phyloP scores from a whole-genome alignment of 2,797 vertebrate species.

The Strix occidentalis region DNA sequence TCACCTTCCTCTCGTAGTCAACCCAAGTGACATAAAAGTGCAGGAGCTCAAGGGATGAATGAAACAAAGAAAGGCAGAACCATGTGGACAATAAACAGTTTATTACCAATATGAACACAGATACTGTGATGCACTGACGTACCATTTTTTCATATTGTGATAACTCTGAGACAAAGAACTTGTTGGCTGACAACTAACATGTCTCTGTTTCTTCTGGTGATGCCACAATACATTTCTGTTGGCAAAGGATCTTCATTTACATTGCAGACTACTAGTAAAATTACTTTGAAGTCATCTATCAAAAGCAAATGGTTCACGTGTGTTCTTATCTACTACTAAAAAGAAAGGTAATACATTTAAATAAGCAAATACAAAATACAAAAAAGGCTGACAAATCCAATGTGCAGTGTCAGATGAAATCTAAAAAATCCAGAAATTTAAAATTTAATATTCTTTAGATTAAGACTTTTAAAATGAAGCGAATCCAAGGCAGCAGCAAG shows the following conservation, averaged over 20 bases:
- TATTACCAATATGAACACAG: constrained; percentile 96
- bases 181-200: constrained; percentile 78
- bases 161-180: constrained; percentile 77
- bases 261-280: constrained; percentile 78
- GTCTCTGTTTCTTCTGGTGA: constrained; percentile 75
- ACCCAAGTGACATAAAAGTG: not conserved
- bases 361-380: constrained; percentile 90
- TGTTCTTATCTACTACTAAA: constrained; percentile 80
- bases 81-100: constrained; percentile 85
- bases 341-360: constrained; percentile 84
- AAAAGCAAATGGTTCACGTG: constrained; percentile 81
- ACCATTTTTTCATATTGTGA: constrained; percentile 77
- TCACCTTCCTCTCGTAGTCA: not conserved
- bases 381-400: constrained; percentile 88
- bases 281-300: constrained; percentile 79
- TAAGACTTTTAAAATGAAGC: constrained; percentile 76
- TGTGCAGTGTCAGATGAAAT: constrained; percentile 87
- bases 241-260: constrained; percentile 81
- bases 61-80: constrained; percentile 11
- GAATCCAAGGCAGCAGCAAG: constrained; percentile 87
- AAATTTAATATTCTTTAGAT: constrained; percentile 77
- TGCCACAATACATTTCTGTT: constrained; percentile 78
- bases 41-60: not conserved
- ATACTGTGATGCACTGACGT: constrained; percentile 85
- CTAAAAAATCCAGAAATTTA: constrained; percentile 90